Evolutionary conservation across 2,113 vertebrate genomes (phyloP).

Genomic region (Pseudorasbora parva): DNA sequence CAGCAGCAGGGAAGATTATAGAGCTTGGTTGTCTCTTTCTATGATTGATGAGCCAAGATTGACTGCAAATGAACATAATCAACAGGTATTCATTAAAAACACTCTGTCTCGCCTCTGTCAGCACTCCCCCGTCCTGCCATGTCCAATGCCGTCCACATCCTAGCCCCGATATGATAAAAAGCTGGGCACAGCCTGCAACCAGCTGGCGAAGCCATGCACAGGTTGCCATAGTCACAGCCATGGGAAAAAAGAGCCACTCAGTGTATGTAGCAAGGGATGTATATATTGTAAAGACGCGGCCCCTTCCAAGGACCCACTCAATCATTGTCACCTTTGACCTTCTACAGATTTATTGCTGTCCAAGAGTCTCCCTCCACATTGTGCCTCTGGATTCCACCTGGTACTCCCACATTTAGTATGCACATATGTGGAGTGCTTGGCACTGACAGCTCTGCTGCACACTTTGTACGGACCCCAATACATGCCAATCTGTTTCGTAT

Average conservation of each 20-base stretch:
- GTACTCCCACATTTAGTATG: constrained; percentile 35
- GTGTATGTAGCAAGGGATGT: constrained; percentile 66
- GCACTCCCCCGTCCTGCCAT: constrained; percentile 36
- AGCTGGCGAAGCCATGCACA: constrained; percentile 31
- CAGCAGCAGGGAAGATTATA: constrained; percentile 21
- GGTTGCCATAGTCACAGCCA: constrained; percentile 57
- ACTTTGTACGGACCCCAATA: constrained; percentile 22
- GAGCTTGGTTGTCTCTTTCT: not conserved
- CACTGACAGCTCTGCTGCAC: constrained; percentile 20
- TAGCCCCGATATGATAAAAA: constrained; percentile 29
- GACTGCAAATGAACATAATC: constrained; percentile 28
- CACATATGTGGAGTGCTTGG: constrained; percentile 38
- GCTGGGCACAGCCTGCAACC: constrained; percentile 25
- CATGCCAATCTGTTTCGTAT: constrained; percentile 30
- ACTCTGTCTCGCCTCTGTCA: constrained; percentile 36
- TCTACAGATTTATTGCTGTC: constrained; percentile 57
- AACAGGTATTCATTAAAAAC: constrained; percentile 45
- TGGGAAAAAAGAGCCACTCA: constrained; percentile 51
- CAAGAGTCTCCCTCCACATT: constrained; percentile 36
- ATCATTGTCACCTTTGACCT: constrained; percentile 74
- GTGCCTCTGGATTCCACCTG: constrained; percentile 57
- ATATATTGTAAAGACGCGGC: constrained; percentile 61
- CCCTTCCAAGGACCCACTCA: constrained; percentile 64
- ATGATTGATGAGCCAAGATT: constrained; percentile 48
- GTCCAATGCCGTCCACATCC: constrained; percentile 17